phyloP scores from a whole-genome alignment of 2,888 invertebrate genomes.

The Nyleta sp. region DNA sequence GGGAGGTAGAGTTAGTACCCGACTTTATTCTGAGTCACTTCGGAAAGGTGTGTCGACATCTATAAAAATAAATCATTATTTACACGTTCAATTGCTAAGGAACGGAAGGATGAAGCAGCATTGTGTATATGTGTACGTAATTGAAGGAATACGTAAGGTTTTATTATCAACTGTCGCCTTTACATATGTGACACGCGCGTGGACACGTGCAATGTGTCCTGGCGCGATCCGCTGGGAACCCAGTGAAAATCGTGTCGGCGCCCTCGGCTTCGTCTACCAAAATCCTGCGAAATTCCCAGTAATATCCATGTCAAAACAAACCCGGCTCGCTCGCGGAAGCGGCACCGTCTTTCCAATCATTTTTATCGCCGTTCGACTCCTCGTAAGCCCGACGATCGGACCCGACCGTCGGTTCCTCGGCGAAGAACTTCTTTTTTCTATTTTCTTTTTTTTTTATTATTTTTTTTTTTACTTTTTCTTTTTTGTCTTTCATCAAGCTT shows the following conservation, averaged over 20 bases:
- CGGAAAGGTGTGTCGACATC: constrained; percentile 23
- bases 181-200: no score
- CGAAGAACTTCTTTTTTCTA: background rate
- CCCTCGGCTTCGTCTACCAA: constrained; percentile 41
- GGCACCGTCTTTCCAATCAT: no score
- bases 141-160: constrained; percentile 61
- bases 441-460: background rate
- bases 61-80: constrained; percentile 59
- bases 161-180: constrained; percentile 66
- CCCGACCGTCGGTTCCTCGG: background rate
- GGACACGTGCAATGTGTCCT: constrained; percentile 44
- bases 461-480: no score
- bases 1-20: constrained; percentile 32
- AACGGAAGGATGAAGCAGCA: constrained; percentile 51
- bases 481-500: constrained; percentile 31
- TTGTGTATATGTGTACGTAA: constrained; percentile 51
- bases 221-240: constrained; percentile 44
- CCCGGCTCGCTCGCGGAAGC: no score
- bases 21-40: constrained; percentile 36
- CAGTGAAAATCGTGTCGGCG: constrained; percentile 29
- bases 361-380: no score
- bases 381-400: no score
- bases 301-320: no score
- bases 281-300: no score
- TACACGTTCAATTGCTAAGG: constrained; percentile 56